Evolutionary conservation across 2,797 vertebrate genomes (phyloP), one percentile per base, ranked within the genome.

Genomic region (Alca torda): DNA sequence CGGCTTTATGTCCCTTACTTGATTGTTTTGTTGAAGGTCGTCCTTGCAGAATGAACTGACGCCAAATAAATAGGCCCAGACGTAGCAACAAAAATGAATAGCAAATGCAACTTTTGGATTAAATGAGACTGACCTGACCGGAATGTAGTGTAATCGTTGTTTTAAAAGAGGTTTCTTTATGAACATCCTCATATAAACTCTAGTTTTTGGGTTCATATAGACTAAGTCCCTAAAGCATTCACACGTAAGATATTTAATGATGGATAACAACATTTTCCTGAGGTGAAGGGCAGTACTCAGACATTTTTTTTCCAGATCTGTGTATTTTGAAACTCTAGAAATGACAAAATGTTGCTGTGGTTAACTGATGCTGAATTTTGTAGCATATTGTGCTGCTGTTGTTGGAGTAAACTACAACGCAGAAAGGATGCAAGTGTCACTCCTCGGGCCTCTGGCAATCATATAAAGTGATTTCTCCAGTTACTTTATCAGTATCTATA

Each of bases 11-110:
- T 95, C 59, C 51, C 37, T 85, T 91, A 60, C 35, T 63, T 25
- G 41, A 39, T 95, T 87, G 41, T 77, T 94, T 96, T 77, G 45
- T 68, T 72, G 83, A 89, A 81, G 74, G 41, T 50, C 76, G 48
- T 93, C 60, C 73, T 92, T 86, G 56, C 51, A 95, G 72, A 95
- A 91, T 95, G 56, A 82, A 76, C 39, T 95, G 72, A 68, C 39
- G 45, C 43, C 10, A 31, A 80, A 54, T 90, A 92, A 96, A 81
- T 14, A 93, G 28, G 39, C 33, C 6, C 69, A 82, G 59, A 83
- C 46, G 16, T 63, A 84, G 30, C 61, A 96, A 84, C 64, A 83
- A 84, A 92, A 86, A 61, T 39, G 11, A 90, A 56, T 39, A 91
- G 18, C 30, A 95, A 83, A 64, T 79, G 30, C 17, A 87, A 2